Conservation (phyloP, 2,888 invertebrate genomes). For the Rhogogaster chlorosoma region DNA sequence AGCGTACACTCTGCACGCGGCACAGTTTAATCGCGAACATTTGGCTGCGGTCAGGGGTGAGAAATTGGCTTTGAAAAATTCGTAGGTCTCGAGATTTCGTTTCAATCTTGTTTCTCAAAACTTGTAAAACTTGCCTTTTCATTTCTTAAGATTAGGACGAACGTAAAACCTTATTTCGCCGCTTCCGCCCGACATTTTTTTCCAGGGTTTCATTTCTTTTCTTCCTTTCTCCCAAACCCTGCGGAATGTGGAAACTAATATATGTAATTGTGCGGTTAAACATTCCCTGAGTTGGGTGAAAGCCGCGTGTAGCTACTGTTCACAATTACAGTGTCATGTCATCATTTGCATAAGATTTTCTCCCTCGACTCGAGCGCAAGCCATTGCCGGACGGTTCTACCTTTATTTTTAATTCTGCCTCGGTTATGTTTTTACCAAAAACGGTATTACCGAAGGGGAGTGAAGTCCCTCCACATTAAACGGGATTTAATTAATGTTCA, state of each 20-base stretch:
- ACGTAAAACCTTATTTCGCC: background rate
- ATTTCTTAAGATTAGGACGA: background rate
- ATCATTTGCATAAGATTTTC: slow-evolving; percentile 47
- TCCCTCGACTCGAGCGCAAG: background rate
- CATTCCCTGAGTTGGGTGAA: slow-evolving; percentile 24
- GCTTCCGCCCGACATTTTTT: background rate
- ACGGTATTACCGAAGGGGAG: background rate
- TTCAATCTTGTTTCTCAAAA: background rate
- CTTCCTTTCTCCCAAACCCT: background rate
- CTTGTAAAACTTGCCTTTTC: background rate
- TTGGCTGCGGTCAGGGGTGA: background rate
- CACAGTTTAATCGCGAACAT: background rate
- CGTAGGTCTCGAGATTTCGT: background rate
- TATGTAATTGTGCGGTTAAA: slow-evolving; percentile 33
- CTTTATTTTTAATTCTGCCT: background rate
- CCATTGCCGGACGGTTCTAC: background rate
- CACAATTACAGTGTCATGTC: slow-evolving; percentile 42
- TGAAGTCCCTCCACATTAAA: background rate
- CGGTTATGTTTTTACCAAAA: slow-evolving; percentile 16
- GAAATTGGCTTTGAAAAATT: background rate
- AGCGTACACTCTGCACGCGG: background rate
- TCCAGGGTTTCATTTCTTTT: background rate
- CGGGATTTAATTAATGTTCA: slow-evolving; percentile 17
- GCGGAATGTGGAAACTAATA: slow-evolving; percentile 12
- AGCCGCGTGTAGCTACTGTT: slow-evolving; percentile 30